Conservation (phyloP, 2,888 invertebrate genomes). For the Nycteola revayana region DNA sequence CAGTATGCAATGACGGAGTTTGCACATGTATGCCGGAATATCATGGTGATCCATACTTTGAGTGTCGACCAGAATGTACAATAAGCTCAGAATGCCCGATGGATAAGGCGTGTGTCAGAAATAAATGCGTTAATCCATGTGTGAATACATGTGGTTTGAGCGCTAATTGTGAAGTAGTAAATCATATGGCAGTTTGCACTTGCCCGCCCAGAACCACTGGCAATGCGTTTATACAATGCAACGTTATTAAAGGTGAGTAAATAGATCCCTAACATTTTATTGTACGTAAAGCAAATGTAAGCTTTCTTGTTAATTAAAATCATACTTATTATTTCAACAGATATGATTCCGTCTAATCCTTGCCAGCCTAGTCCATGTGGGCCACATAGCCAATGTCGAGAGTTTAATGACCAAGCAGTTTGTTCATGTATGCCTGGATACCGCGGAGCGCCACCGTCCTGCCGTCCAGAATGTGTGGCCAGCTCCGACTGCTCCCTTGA, state of each 20-base stretch:
- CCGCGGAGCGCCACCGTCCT: slow-evolving; percentile 86
- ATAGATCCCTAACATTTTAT: background rate
- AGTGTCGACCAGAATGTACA: slow-evolving; percentile 88
- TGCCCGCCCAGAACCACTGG: slow-evolving; percentile 87
- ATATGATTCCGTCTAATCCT: slow-evolving; percentile 68
- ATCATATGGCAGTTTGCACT: slow-evolving; percentile 89
- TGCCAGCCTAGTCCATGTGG: slow-evolving; percentile 86
- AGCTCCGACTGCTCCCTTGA: slow-evolving; percentile 87
- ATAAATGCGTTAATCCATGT: slow-evolving; percentile 88
- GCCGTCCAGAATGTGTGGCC: slow-evolving; percentile 87
- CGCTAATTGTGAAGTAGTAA: slow-evolving; percentile 87
- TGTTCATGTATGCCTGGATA: slow-evolving; percentile 85
- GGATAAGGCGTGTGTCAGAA: slow-evolving; percentile 86
- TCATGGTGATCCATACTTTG: slow-evolving; percentile 85
- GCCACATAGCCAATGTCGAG: slow-evolving; percentile 83
- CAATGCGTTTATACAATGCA: slow-evolving; percentile 87
- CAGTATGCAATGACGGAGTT: slow-evolving; percentile 80
- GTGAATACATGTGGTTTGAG: slow-evolving; percentile 88
- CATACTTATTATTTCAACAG: slow-evolving; percentile 39
- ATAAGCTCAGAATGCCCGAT: slow-evolving; percentile 87
- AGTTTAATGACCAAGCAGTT: slow-evolving; percentile 83
- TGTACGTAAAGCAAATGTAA: too few relatives aligned
- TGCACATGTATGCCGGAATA: slow-evolving; percentile 84
- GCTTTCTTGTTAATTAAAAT: too few relatives aligned
- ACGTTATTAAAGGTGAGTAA: slow-evolving; percentile 76